phyloP scores from a whole-genome alignment of 1,140 invertebrate genomes.

The Scylla paramamosain region DNA sequence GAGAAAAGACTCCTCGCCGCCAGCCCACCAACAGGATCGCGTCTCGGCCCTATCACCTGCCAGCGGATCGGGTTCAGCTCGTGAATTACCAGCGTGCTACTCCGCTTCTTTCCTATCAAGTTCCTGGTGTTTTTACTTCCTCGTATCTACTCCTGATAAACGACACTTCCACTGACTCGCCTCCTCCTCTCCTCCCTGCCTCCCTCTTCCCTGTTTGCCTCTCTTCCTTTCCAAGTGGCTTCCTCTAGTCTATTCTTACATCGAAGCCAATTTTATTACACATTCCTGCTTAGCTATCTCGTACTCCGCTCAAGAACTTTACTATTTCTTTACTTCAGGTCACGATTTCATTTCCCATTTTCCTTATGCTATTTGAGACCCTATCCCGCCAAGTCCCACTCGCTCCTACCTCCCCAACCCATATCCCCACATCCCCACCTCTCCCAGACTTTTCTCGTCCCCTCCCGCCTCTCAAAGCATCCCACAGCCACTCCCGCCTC shows the following conservation, averaged over 20 bases:
- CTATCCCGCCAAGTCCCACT: neutral
- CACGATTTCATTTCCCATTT: neutral
- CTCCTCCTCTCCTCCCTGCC: neutral
- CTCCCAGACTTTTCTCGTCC: no score
- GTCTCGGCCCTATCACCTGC: no score
- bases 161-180: no score
- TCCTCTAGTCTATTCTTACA: no score
- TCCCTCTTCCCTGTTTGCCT: neutral
- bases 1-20: no score
- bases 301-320: neutral
- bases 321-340: neutral
- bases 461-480: no score
- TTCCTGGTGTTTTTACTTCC: neutral
- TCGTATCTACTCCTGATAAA: neutral
- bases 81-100: neutral
- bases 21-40: no score
- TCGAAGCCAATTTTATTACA: no score
- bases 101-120: neutral
- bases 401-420: no score
- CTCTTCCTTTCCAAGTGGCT: neutral
- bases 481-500: neutral
- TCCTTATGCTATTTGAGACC: neutral
- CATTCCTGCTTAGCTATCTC: no score
- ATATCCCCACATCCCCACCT: no score
- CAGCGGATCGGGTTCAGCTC: no score